These are phyloP conservation scores for Drosophila ustulata DNA, from an alignment of 2,888 invertebrate genomes.

Conservation along the genomic window DNA sequence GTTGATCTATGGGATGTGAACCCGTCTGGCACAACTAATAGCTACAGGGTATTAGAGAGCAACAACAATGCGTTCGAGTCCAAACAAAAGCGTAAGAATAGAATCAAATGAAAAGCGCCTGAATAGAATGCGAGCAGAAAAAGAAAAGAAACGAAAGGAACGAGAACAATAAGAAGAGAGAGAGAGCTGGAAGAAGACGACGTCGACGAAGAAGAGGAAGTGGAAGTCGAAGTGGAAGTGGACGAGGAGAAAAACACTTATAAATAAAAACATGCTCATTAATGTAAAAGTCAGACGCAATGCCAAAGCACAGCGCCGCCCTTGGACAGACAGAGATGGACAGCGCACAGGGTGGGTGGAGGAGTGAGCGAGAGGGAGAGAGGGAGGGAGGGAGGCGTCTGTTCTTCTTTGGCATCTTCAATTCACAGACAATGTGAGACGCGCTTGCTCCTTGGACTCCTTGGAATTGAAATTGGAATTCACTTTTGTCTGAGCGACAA, in stretches of 20 bases:
- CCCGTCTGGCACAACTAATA: background rate
- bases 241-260: slow-evolving; percentile 63
- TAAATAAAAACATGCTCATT: slow-evolving; percentile 81
- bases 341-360: slow-evolving; percentile 4
- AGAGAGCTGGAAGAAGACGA: background rate
- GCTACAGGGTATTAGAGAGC: slow-evolving; percentile 17
- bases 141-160: slow-evolving; percentile 12
- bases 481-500: slow-evolving; percentile 65
- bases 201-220: background rate
- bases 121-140: slow-evolving; percentile 24
- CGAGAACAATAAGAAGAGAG: slow-evolving; percentile 20
- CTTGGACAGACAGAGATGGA: slow-evolving; percentile 17
- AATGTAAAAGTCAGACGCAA: slow-evolving; percentile 75
- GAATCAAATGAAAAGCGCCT: slow-evolving; percentile 38
- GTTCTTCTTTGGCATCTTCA: slow-evolving; percentile 19
- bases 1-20: too few relatives aligned
- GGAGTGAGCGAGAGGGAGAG: background rate
- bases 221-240: slow-evolving; percentile 3
- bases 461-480: slow-evolving; percentile 74
- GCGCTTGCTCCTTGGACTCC: slow-evolving; percentile 52
- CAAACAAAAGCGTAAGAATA: slow-evolving; percentile 41
- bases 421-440: slow-evolving; percentile 59
- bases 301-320: slow-evolving; percentile 19
- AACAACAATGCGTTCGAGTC: slow-evolving; percentile 14
- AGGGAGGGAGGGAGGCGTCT: background rate